phyloP scores from a whole-genome alignment of 2,113 vertebrate genomes.

The Otis tarda region DNA sequence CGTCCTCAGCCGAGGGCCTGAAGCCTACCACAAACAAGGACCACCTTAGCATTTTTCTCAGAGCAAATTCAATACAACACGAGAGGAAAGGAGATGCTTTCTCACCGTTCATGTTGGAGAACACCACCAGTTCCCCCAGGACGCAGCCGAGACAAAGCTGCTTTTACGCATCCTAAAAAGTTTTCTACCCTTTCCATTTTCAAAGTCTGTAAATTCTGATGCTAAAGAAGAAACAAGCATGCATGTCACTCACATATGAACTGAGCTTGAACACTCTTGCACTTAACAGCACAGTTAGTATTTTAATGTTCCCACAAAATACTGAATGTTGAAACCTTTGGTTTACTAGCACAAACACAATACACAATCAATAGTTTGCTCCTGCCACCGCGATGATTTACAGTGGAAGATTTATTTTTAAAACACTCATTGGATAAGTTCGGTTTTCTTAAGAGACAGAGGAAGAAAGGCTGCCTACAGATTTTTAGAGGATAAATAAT shows the following conservation, averaged over 20 bases:
- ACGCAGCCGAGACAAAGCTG: background rate
- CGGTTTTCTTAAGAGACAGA: constrained; percentile 24
- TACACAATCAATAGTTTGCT: background rate
- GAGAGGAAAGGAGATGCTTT: background rate
- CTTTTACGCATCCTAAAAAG: background rate
- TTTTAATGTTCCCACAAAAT: background rate
- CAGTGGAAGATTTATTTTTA: background rate
- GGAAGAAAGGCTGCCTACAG: constrained; percentile 36
- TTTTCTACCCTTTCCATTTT: background rate
- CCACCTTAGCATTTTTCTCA: background rate
- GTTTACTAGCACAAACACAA: background rate
- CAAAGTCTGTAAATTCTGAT: background rate
- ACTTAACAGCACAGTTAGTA: background rate
- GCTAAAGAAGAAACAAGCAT: background rate
- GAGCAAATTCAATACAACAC: background rate
- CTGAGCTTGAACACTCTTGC: background rate
- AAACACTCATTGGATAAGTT: background rate
- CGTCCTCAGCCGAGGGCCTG: background rate
- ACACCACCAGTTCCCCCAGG: background rate
- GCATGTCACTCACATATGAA: background rate
- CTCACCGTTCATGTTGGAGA: background rate
- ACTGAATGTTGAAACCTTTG: background rate
- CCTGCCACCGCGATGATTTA: background rate
- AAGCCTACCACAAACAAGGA: background rate
- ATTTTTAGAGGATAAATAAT: constrained; percentile 72